phyloP scores from a whole-genome alignment of 2,113 vertebrate species.

The Notothenia rossii region DNA sequence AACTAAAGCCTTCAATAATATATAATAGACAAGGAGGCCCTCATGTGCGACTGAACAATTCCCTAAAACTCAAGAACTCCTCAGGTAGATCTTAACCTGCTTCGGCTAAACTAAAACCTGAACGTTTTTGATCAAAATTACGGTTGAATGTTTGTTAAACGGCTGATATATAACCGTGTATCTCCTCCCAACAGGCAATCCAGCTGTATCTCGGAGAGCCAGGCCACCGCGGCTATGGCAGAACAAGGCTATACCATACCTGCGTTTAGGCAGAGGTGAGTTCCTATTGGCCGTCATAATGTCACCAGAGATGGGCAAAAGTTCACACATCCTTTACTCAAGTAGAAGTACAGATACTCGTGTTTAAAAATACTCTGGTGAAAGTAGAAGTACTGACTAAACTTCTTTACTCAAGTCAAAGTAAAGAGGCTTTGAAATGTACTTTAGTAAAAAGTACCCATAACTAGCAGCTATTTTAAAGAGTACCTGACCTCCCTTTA shows the following conservation, averaged over 20 bases:
- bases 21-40: not conserved
- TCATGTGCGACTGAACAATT: not conserved
- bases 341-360: no score
- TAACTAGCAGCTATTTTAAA: no score
- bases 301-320: not conserved
- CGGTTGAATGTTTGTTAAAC: accelerated
- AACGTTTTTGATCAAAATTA: not conserved
- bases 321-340: no score
- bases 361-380: no score
- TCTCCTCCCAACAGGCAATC: constrained; percentile 69
- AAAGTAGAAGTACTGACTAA: no score
- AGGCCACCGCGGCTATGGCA: constrained; percentile 81
- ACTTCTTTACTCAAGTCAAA: no score
- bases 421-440: no score
- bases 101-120: constrained; percentile 35
- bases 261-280: constrained; percentile 84
- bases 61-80: no score
- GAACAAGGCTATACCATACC: constrained; percentile 83
- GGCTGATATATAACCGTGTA: not conserved
- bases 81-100: not conserved
- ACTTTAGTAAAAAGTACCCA: no score
- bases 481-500: no score
- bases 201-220: constrained; percentile 66
- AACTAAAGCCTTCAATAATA: not conserved
- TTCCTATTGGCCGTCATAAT: constrained; percentile 25